phyloP scores from a whole-genome alignment of 2,113 vertebrate species.

The Opisthocomus hoazin region DNA sequence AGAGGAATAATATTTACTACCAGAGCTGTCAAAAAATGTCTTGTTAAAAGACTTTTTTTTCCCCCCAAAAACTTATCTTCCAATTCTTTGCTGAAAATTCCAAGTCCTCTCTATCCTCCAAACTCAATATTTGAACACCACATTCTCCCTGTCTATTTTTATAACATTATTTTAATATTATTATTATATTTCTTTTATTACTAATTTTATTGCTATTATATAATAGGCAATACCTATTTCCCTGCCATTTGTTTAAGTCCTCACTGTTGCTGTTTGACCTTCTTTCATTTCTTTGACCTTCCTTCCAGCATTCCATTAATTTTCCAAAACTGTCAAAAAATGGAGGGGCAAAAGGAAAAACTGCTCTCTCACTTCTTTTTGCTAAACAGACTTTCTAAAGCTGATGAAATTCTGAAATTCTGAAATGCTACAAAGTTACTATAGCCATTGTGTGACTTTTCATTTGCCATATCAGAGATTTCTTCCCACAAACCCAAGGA shows the following conservation, averaged over 20 bases:
- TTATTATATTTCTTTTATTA: background rate
- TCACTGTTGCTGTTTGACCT: background rate
- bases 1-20: background rate
- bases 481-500: background rate
- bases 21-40: background rate
- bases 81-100: background rate
- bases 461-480: background rate
- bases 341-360: background rate
- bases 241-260: background rate
- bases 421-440: background rate
- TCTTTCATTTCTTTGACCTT: background rate
- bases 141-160: background rate
- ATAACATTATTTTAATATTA: background rate
- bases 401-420: background rate
- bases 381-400: background rate
- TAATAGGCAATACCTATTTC: background rate
- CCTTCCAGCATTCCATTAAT: background rate
- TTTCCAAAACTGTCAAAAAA: background rate
- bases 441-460: background rate
- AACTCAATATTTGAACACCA: background rate
- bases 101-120: background rate
- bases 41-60: background rate
- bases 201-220: background rate
- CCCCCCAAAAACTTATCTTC: background rate
- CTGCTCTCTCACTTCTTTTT: background rate